Base-by-base conservation (phyloP, 2,797 vertebrate species). In the Chloroceryle amazona region DNA sequence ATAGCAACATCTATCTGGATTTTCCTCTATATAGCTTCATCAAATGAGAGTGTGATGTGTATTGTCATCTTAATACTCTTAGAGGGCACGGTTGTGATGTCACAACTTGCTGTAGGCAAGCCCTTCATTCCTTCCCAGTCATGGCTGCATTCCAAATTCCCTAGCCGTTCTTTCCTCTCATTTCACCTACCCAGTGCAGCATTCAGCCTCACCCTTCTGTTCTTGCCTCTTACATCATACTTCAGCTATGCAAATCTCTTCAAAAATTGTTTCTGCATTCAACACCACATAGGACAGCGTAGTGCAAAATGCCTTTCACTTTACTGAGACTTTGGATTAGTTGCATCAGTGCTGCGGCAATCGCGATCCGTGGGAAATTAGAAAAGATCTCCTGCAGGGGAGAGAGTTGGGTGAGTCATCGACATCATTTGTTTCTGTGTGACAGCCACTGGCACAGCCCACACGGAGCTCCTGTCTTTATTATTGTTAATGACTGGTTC, bases 341-440 rank as follows among this genome's bases (percentile, higher is more conserved):
- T 60, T 85, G 70, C 35, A 57, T 80, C 70, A 67, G n/a, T 76
- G 74, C n/a, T 72, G 70, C 78, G 86, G 73, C 71, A 86, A 55
- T 46, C 11, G 6, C 11, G 57, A 58, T 93, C 80, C 81, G 0
- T 75, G 86, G 92, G 92, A 94, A 96, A 93, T 76, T 46, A 92
- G 67, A 66, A 39, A 72, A 86, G 23, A 66, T 87, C 63, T 79
- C 7, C 0, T n/a, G 21, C 70, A 88, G 41, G 25, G 60, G 28
- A 89, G 63, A 75, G 51, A 66, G 65, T 93, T 70, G 62, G 61
- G 60, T 95, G 93, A 92, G 95, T 97, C 94, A 95, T 31, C 84
- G 52, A 60, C 49, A 71, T 80, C 55, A 5, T 91, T 96, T 87
- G 60, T 89, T 94, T 51, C 46, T 65, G 29, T 79, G 74, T 93